Percentiles rank a stretch among this genome's conserved stretches.
These are phyloP conservation scores for Ectemnius lituratus DNA, from an alignment of 2,888 invertebrate genomes.

Conservation along the genomic window DNA sequence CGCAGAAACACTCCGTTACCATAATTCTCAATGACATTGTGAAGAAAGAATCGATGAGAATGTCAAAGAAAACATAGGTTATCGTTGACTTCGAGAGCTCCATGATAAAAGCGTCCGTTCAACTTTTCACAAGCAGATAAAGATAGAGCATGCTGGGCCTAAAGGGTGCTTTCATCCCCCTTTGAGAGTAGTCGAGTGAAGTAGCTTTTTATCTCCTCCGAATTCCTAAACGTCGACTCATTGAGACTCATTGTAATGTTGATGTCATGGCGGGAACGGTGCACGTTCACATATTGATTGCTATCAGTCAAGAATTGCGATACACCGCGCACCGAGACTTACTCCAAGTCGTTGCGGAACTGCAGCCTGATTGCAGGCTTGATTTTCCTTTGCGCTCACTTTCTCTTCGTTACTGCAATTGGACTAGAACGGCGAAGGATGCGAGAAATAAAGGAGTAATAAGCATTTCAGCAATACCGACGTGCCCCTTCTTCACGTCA, in stretches of 20 bases:
- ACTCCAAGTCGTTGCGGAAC: neutral
- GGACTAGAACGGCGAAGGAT: neutral
- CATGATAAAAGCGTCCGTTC: neutral
- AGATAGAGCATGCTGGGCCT: slow-evolving; percentile 36
- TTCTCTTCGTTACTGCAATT: too few species aligned
- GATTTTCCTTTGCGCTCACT: too few species aligned
- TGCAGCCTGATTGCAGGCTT: neutral
- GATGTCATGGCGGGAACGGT: slow-evolving; percentile 48
- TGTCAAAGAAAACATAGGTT: neutral
- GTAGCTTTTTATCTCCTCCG: slow-evolving; percentile 39
- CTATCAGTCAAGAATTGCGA: slow-evolving; percentile 31
- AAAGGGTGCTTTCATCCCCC: slow-evolving; percentile 20
- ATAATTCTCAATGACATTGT: neutral
- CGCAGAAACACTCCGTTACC: too few species aligned
- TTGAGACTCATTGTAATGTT: slow-evolving; percentile 50
- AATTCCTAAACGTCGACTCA: slow-evolving; percentile 61
- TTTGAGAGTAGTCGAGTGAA: neutral
- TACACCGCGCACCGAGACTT: neutral
- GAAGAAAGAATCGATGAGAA: neutral
- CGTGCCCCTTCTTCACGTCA: neutral
- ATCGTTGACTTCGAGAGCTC: neutral
- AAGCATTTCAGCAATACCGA: neutral
- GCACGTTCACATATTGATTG: slow-evolving; percentile 43
- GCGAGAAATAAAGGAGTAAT: neutral
- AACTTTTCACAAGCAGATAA: slow-evolving; percentile 17